Evolutionary conservation across 2,797 vertebrate species (phyloP), one percentile per base, ranked within the genome.

Genomic region (Myotis pilosus): DNA sequence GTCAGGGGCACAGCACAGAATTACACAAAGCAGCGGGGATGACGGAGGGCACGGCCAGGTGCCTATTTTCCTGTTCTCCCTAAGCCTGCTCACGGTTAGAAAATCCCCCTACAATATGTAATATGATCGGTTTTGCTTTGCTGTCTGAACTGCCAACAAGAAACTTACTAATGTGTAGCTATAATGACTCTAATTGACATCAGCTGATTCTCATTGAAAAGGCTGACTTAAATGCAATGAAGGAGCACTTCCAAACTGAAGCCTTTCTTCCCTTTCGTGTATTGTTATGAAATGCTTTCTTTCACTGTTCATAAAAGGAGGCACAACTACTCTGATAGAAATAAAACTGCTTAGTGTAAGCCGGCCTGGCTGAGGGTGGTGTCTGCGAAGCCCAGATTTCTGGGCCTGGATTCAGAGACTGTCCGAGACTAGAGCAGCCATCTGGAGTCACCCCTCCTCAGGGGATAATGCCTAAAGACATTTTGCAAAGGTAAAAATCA

Each of bases 91-190:
- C 36, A 41, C 1, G 6, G 64, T n/a, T 36, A 53, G 83, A 51
- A 80, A 87, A 68, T 13, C 36, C 82, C 55, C 55, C 33, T 7
- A 19, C 12, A 38, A 11, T 6, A 15, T 0, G 33, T 8, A 28
- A 11, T 2, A 11, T 0, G 44, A 79, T 47, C 71, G 1, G 10
- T 49, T 90, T 92, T 74, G 55, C 62, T 83, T 83, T 38, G 41
- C 72, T 68, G 76, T 76, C 74, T 94, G 13, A 90, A 86, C 36
- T 72, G 82, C 64, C 49, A 71, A 38, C 88, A 95, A 79, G 72
- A 71, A 94, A 92, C 47, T 49, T 62, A 72, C 49, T n/a, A 57
- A 36, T 20, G n/a, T 17, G 33, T 11, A 47, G 20, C 20, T 23
- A 16, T 9, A 19, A 94, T 3, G 74, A 71, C 49, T 85, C 55